Conservation (phyloP, 2,113 vertebrate species). For the Eublepharis macularius region DNA sequence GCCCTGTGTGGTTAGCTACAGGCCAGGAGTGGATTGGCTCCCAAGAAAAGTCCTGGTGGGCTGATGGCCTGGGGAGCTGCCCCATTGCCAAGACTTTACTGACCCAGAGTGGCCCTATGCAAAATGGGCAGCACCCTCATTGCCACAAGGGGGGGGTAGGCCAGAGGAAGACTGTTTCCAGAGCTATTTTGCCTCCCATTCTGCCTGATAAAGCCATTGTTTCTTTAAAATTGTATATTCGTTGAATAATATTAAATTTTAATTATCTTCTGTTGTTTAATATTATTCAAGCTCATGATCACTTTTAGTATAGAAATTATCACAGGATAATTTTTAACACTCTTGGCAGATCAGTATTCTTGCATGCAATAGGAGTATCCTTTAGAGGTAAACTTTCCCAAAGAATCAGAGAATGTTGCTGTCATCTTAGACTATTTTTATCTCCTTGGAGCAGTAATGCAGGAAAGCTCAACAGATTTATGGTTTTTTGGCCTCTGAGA, state of each 20-base stretch:
- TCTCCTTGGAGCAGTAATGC: slow-evolving; percentile 42
- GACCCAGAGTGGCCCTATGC: too few species aligned
- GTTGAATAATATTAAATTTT: slow-evolving; percentile 22
- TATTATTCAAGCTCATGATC: slow-evolving; percentile 6
- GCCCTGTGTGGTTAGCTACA: too few species aligned
- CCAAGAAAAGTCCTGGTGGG: too few species aligned
- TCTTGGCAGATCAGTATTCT: neutral
- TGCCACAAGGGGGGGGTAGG: too few species aligned
- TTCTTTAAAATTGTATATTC: neutral
- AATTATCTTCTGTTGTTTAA: slow-evolving; percentile 4
- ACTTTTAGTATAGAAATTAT: neutral
- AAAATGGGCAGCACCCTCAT: too few species aligned
- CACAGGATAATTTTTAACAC: neutral
- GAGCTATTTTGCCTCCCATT: too few species aligned
- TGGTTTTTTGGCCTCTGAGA: slow-evolving; percentile 41
- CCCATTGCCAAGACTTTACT: too few species aligned
- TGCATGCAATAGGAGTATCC: slow-evolving; percentile 16
- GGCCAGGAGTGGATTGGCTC: too few species aligned
- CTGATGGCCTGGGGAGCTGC: too few species aligned
- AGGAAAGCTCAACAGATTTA: slow-evolving; percentile 45
- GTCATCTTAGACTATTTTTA: slow-evolving; percentile 34
- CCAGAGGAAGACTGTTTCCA: too few species aligned
- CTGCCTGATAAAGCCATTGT: neutral
- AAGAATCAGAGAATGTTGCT: slow-evolving; percentile 34
- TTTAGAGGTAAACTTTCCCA: slow-evolving; percentile 26